These are phyloP conservation scores for Galeopsomyia nigrocyanea DNA, from an alignment of 2,888 invertebrate species.

Conservation along the genomic window DNA sequence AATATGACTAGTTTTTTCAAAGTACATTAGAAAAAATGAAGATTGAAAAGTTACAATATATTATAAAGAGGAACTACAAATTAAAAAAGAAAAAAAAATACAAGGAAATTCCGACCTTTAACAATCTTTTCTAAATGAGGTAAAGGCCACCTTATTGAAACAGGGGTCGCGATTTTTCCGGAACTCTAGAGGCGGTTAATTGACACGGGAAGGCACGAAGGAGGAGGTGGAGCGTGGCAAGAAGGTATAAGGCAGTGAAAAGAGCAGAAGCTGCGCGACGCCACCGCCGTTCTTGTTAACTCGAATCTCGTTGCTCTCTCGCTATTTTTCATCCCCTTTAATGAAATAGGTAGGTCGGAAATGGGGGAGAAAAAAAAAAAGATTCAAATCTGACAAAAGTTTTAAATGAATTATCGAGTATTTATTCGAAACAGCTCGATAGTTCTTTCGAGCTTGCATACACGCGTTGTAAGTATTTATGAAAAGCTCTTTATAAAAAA, in stretches of 20 bases:
- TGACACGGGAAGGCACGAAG: constrained; percentile 62
- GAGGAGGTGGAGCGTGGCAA: constrained; percentile 45
- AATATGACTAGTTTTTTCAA: too few relatives aligned
- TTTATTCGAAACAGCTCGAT: too few relatives aligned
- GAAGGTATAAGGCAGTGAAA: constrained; percentile 56
- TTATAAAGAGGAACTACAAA: too few relatives aligned
- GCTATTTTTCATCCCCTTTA: constrained; percentile 68
- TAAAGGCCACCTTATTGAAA: constrained; percentile 69
- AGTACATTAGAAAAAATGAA: too few relatives aligned
- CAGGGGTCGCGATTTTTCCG: constrained; percentile 68
- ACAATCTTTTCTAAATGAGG: constrained; percentile 68
- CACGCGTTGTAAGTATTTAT: too few relatives aligned
- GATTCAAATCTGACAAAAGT: too few relatives aligned
- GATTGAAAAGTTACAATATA: too few relatives aligned
- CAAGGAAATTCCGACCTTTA: constrained; percentile 52
- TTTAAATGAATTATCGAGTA: too few relatives aligned
- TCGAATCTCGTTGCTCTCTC: constrained; percentile 62
- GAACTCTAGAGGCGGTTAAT: constrained; percentile 66
- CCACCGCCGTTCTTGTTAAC: constrained; percentile 66
- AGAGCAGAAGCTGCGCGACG: constrained; percentile 50
- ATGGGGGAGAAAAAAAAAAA: not conserved
- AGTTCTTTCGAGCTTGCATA: too few relatives aligned
- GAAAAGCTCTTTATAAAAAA: too few relatives aligned
- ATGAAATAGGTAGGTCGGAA: constrained; percentile 47
- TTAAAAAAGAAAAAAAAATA: too few relatives aligned